Base-by-base conservation (phyloP, 2,888 invertebrate genomes). In the Trichopoda pennipes region DNA sequence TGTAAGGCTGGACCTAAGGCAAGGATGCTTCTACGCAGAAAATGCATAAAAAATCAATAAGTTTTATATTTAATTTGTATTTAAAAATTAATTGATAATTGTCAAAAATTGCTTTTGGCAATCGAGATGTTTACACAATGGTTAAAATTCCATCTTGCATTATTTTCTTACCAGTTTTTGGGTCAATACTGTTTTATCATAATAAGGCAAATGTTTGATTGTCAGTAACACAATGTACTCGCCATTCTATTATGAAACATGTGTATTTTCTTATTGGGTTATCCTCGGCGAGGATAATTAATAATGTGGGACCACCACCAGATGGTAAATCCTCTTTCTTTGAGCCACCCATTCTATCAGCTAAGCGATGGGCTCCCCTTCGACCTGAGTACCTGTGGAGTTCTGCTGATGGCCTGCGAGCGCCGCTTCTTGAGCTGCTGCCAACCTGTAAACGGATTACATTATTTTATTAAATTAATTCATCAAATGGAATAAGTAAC, bases 191-290 rank as follows among this genome's bases (percentile, higher is more conserved):
- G 99, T 99, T 94, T 99, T 99, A 94, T 99, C 99, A 92, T 96
- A 95, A 93, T 95, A 95, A 90, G 99, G 99, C 93, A 99, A 94
- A 94, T 99, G 99, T 94, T 99, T 99, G 95, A 99, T 99, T 94
- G 99, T 99, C 94, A 99, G 95, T 94, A 99, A 96, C 94, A 99
- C 99, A 94, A 99, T 99, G 94, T 99, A 99, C 94, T 99, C 99
- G 98, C 99, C 99, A 99, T 95, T 99, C 99, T 93, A 99, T 99
- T 94, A 99, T 98, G 94, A 98, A 98, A 93, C 97, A 96, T 93
- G 99, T 99, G 93, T 98, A 93, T 93, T 93, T 97, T 93, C 99
- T 95, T 93, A 99, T 96, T 93, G 95, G 95, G 93, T 99, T 99
- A 93, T 98, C 97, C 94, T 99, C 98, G 93, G 97, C 96, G 93